Evolutionary conservation across 2,797 vertebrate genomes (phyloP).

Genomic region (Setipinna tenuifilis): DNA sequence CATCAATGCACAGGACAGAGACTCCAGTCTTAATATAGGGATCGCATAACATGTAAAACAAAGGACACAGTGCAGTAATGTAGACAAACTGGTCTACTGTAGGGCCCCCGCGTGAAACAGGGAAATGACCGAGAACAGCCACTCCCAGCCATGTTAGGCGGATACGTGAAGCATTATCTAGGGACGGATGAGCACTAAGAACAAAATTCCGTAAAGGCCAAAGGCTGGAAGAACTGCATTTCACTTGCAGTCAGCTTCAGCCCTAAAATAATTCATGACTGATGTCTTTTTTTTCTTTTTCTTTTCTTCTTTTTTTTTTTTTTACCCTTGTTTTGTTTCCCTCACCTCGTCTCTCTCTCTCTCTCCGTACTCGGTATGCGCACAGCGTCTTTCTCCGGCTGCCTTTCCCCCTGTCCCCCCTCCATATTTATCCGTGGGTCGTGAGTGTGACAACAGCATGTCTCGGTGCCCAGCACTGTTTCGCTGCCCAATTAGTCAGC

Average conservation of each 20-base stretch:
- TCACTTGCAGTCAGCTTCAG: background rate
- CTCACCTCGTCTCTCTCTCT: too few species aligned
- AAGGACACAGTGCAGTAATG: conserved; percentile 39
- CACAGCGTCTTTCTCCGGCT: background rate
- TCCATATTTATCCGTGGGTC: background rate
- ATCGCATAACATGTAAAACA: conserved; percentile 42
- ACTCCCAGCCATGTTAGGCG: conserved; percentile 35
- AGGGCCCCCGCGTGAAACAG: background rate
- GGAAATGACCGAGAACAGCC: conserved; percentile 22
- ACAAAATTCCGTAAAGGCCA: background rate
- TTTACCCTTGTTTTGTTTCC: too few species aligned
- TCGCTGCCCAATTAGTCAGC: background rate
- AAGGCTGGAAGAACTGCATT: background rate
- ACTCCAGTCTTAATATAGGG: conserved; percentile 1
- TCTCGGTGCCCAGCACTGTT: background rate
- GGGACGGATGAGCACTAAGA: background rate
- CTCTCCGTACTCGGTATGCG: too few species aligned
- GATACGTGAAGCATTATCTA: background rate
- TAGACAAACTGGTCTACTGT: conserved; percentile 49
- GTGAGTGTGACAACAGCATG: background rate
- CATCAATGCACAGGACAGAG: background rate
- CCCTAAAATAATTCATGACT: conserved; percentile 13
- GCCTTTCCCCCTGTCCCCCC: background rate
- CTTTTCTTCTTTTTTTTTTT: background rate
- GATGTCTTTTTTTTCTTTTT: background rate